Evolutionary conservation across 2,888 invertebrate genomes (phyloP), one percentile per base, ranked within the genome.

Genomic region (Chrysolina americana): DNA sequence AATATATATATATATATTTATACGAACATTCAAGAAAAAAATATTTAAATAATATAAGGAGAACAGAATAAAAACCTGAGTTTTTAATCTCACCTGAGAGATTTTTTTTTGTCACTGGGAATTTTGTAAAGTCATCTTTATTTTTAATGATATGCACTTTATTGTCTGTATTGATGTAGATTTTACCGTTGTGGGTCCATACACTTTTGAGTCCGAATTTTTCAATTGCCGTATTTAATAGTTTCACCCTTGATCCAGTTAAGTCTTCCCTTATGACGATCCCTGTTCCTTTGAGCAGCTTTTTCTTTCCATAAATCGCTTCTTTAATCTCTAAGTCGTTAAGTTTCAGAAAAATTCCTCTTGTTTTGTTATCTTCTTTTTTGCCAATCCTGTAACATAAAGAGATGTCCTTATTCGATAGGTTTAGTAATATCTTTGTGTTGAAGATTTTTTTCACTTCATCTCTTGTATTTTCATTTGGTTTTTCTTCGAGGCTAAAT

Each of bases 401-500:
- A 44, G 44, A 44, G 10, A 44, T 44, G 15, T 15, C 44, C 15
- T 44, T 8, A 68, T n/a, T 41, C 56, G 66, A n/a, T 0, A 71
- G 47, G 10, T 62, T 68, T 5, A 66, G 28, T 1, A 15, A 48
- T 68, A 66, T 71, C 41, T 59, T 62, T 28, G 62, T 17, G 15
- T 63, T 71, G 19, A 71, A 5, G 5, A 62, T 47, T 4, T 23
- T 62, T 65, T 41, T 66, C 9, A 71, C 13, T 66, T 66, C 66
- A n/a, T 66, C 28, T 28, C 66, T 71, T 11, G 66, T 71, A 10
- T 71, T 48, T 48, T 71, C 63, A 11, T 62, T 15, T n/a, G 23
- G 23, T 15, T 66, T 66, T n/a, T 71, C 71, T 62, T 71, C 28
- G 5, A 66, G n/a, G 48, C 36, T 71, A 28, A 62, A 69, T 15